phyloP scores from a whole-genome alignment of 2,797 vertebrate genomes.

The Scolopax rusticola region DNA sequence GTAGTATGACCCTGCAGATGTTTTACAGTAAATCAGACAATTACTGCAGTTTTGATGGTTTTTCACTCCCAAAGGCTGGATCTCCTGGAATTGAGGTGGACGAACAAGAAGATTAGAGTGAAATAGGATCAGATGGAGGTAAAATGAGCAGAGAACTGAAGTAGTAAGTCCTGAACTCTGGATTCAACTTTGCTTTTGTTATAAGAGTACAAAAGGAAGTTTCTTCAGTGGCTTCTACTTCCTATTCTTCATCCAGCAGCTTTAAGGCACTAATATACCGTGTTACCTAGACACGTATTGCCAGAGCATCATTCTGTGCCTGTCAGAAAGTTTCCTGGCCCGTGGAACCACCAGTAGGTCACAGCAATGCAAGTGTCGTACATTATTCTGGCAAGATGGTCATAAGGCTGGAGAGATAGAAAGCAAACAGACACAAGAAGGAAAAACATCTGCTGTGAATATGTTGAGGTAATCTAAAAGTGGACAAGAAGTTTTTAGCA shows the following conservation, averaged over 20 bases:
- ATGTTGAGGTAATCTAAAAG: background rate
- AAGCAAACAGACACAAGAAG: background rate
- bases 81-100: background rate
- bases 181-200: background rate
- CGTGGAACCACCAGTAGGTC: background rate
- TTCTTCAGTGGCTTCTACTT: constrained; percentile 3
- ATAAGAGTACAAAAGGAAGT: background rate
- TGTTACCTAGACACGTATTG: background rate
- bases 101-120: background rate
- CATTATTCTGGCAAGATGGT: background rate
- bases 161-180: background rate
- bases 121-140: background rate
- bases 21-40: constrained; percentile 38
- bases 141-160: background rate
- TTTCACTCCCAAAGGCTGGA: constrained; percentile 10
- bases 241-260: background rate
- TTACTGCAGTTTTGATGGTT: constrained; percentile 2
- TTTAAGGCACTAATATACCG: background rate
- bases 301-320: background rate
- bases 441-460: background rate
- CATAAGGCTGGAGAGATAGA: background rate
- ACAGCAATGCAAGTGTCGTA: background rate
- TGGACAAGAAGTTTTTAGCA: background rate
- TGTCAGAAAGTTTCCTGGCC: background rate
- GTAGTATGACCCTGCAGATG: constrained; percentile 50